phyloP scores from a whole-genome alignment of 2,888 invertebrate species.

The Lomographa bimaculata region DNA sequence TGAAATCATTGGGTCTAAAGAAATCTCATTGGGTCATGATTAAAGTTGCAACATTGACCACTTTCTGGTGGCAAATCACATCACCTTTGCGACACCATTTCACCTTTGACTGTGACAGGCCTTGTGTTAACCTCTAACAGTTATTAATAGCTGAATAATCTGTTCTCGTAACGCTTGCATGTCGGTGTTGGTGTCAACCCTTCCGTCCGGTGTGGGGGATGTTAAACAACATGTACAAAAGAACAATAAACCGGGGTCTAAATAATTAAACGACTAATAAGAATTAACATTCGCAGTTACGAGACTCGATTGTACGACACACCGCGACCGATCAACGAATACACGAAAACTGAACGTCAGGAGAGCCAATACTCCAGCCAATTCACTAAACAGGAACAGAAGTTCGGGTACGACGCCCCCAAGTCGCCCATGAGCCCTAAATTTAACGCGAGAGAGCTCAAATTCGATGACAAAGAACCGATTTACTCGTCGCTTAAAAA shows the following conservation, averaged over 20 bases:
- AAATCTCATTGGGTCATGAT: no score
- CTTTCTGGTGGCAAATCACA: slow-evolving; percentile 2
- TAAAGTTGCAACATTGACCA: slow-evolving; percentile 7
- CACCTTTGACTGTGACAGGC: slow-evolving; percentile 18
- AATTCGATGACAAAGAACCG: slow-evolving; percentile 73
- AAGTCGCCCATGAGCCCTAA: slow-evolving; percentile 74
- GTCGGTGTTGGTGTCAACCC: slow-evolving; percentile 29
- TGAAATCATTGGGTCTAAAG: slow-evolving; percentile 9
- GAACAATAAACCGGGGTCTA: slow-evolving; percentile 7
- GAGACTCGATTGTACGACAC: slow-evolving; percentile 83
- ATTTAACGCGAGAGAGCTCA: slow-evolving; percentile 77
- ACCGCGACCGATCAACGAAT: slow-evolving; percentile 67
- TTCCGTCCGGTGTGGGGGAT: slow-evolving; percentile 11
- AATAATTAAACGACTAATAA: slow-evolving; percentile 39
- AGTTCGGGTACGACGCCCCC: slow-evolving; percentile 63
- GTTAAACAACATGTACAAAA: no score
- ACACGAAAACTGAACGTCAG: slow-evolving; percentile 59
- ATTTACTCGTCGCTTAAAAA: slow-evolving; percentile 71
- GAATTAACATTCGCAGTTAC: slow-evolving; percentile 67
- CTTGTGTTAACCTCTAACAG: slow-evolving; percentile 21
- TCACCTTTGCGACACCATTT: slow-evolving; percentile 18
- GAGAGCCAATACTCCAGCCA: slow-evolving; percentile 49
- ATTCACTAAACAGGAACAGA: slow-evolving; percentile 58
- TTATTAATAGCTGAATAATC: slow-evolving; percentile 11
- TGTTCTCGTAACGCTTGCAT: slow-evolving; percentile 29